phyloP scores from a whole-genome alignment of 2,113 vertebrate species.

The Pollachius pollachius region DNA sequence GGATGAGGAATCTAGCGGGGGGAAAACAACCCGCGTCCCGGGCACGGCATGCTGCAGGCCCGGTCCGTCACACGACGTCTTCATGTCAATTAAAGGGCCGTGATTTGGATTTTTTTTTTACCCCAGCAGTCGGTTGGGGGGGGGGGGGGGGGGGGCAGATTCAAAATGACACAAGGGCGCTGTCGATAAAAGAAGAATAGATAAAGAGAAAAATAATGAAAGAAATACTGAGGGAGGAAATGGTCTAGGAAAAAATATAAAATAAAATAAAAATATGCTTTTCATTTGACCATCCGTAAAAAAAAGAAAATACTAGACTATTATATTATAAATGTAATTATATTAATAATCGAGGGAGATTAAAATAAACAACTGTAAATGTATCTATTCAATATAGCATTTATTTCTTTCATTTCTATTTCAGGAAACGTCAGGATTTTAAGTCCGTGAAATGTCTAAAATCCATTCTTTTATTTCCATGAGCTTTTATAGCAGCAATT shows the following conservation, averaged over 20 bases:
- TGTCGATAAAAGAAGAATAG: neutral
- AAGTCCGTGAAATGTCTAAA: constrained; percentile 34
- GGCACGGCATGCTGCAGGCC: constrained; percentile 50
- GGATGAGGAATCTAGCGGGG: constrained; percentile 58
- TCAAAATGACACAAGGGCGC: constrained; percentile 30
- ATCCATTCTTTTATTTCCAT: constrained; percentile 52
- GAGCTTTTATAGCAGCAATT: constrained; percentile 69
- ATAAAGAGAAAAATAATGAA: constrained; percentile 2
- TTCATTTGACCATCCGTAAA: too few species aligned
- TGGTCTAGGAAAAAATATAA: too few species aligned
- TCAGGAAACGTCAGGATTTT: constrained; percentile 34
- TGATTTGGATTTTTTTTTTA: neutral
- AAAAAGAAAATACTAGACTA: too few species aligned
- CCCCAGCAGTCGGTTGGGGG: neutral
- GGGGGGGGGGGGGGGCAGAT: neutral
- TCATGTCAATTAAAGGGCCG: constrained; percentile 59
- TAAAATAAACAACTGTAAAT: too few species aligned
- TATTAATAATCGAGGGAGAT: too few species aligned
- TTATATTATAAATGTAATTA: too few species aligned
- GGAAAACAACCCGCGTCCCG: constrained; percentile 48
- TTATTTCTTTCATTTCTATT: constrained; percentile 39
- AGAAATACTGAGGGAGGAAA: constrained; percentile 6
- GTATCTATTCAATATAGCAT: too few species aligned
- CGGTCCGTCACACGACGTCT: constrained; percentile 58
- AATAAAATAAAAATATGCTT: too few species aligned